These are phyloP conservation scores for Enteromius mattozi DNA, from an alignment of 2,797 vertebrate species.

Conservation along the genomic window DNA sequence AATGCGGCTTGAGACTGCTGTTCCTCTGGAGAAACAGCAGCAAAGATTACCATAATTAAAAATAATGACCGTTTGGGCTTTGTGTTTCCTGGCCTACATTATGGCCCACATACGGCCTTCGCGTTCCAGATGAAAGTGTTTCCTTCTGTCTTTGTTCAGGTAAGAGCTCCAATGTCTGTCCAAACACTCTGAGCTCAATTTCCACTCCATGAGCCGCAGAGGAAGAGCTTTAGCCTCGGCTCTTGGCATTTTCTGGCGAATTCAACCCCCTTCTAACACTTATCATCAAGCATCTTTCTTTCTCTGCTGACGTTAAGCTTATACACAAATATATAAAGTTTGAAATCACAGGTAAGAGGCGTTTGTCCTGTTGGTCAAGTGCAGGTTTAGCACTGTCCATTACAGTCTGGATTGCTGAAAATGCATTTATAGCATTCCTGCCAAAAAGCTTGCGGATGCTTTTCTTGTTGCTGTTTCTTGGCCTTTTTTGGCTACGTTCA, in stretches of 20 bases:
- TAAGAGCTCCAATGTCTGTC: slow-evolving; percentile 2
- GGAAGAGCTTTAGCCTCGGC: neutral
- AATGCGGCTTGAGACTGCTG: neutral
- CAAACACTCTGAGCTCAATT: neutral
- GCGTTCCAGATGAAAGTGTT: slow-evolving; percentile 1
- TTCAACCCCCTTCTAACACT: neutral
- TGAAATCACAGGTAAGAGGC: neutral
- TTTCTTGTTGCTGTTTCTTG: slow-evolving; percentile 45
- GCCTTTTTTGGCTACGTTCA: slow-evolving; percentile 15
- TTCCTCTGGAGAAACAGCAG: neutral
- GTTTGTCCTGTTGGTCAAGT: neutral
- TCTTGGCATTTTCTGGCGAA: neutral
- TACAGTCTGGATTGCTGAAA: slow-evolving; percentile 68
- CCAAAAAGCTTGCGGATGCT: slow-evolving; percentile 64
- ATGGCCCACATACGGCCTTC: neutral
- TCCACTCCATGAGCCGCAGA: neutral
- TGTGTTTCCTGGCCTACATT: slow-evolving; percentile 1
- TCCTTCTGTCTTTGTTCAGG: slow-evolving; percentile 21
- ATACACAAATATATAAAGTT: neutral
- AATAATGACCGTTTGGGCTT: neutral
- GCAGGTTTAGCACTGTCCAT: slow-evolving; percentile 54
- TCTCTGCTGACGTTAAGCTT: neutral
- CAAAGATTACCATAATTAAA: slow-evolving; percentile 7
- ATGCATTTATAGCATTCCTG: slow-evolving; percentile 61
- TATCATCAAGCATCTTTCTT: neutral